Conservation (phyloP, 2,113 vertebrate species). For the Tauraco erythrolophus region DNA sequence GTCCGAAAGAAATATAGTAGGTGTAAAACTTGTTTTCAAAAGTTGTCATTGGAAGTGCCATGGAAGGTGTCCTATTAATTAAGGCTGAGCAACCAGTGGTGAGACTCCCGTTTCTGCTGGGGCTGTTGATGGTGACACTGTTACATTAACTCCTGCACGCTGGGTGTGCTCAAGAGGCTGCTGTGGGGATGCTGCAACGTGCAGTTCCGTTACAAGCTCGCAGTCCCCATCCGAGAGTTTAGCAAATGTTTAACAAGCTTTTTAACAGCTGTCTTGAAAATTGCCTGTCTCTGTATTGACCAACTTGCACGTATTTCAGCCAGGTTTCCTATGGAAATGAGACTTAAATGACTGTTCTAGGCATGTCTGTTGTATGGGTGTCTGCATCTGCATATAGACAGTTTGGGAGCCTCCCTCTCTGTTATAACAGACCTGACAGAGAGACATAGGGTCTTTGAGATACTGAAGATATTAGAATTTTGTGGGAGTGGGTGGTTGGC, state of each 20-base stretch:
- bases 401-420: background rate
- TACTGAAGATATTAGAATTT: background rate
- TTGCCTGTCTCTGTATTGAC: background rate
- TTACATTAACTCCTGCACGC: background rate
- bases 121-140: background rate
- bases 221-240: background rate
- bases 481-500: background rate
- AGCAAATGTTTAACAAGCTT: background rate
- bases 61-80: constrained; percentile 2
- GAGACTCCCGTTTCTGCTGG: background rate
- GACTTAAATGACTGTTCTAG: background rate
- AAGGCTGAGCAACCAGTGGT: background rate
- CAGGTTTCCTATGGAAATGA: background rate
- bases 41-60: background rate
- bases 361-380: rapidly evolving
- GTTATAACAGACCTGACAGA: background rate
- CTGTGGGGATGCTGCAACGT: background rate
- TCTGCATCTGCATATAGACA: background rate
- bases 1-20: background rate
- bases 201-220: background rate
- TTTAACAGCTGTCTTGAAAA: background rate
- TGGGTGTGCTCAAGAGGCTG: background rate
- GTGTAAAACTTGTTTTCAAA: constrained; percentile 21
- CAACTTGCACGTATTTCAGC: background rate
- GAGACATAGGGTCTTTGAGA: background rate